Evolutionary conservation across 1,140 invertebrate genomes (phyloP), one percentile per base, ranked within the genome.

Genomic region (Heliconius hewitsoni): DNA sequence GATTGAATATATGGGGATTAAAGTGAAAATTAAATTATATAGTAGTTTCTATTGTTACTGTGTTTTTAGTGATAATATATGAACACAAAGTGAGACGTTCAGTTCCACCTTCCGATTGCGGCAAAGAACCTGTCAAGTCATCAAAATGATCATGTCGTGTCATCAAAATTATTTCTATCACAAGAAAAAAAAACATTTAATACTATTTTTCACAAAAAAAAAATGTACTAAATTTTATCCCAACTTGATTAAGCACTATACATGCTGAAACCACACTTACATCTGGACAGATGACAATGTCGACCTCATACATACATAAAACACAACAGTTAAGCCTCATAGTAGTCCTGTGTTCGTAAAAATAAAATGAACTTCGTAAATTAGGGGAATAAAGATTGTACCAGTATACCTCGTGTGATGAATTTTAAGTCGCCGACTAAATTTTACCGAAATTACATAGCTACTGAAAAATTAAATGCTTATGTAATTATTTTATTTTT

Each of bases 301-400:
- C 13, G n/a, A 66, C 60, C 60, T 66, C 60, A 30, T 16, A 66
- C 23, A 66, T 66, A 66, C 27, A 66, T 66, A 66, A 66, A 66
- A 30, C 60, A 30, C 34, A 66, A 23, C 60, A 30, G 60, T 66
- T 66, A 66, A 66, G 30, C 60, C 27, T 66, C 0, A 30, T 11
- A 66, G 60, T 66, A 66, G 60, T 6, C 23, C 6, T 13, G 23
- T 23, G n/a, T 66, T 66, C 60, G 60, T 66, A 66, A 66, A 66
- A 66, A 11, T 66, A 66, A 66, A 66, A 66, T 66, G 27, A 66
- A 66, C 60, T 66, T 66, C 27, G 60, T 66, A 66, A 66, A 66
- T 66, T 27, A 66, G 60, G 27, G 27, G 23, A 66, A 66, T 66
- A 66, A 66, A 66, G 60, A 66, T 66, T 66, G 60, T 66, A 66